Percentiles rank a stretch among this genome's conserved stretches.
These are phyloP conservation scores for Odontesthes bonariensis DNA, from an alignment of 2,113 vertebrate species.

Conservation along the genomic window DNA sequence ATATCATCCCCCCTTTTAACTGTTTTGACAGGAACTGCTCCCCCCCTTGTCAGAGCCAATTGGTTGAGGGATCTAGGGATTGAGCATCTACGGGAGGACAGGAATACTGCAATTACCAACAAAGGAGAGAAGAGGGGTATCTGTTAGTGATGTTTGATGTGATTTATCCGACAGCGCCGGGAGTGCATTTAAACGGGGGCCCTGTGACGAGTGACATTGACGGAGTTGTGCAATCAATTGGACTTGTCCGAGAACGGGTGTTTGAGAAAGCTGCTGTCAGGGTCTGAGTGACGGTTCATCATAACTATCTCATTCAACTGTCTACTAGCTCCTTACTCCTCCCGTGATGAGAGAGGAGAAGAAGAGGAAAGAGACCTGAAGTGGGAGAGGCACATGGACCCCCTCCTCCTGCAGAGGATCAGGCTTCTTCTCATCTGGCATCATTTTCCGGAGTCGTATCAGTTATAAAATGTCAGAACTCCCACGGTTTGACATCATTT, in stretches of 20 bases:
- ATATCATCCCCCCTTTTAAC: slow-evolving; percentile 77
- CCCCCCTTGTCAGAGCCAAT: slow-evolving; percentile 87
- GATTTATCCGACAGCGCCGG: slow-evolving; percentile 88
- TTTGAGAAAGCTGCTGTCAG: slow-evolving; percentile 81
- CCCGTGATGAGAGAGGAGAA: slow-evolving; percentile 27
- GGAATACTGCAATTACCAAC: slow-evolving; percentile 90
- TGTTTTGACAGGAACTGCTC: slow-evolving; percentile 85
- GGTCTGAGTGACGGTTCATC: slow-evolving; percentile 76
- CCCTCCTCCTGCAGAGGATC: slow-evolving; percentile 42
- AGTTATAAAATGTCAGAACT: slow-evolving; percentile 22
- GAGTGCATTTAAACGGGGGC: slow-evolving; percentile 84
- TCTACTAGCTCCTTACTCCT: not conserved
- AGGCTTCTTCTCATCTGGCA: slow-evolving; percentile 27
- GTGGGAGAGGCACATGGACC: slow-evolving; percentile 54
- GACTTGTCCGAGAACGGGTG: slow-evolving; percentile 83
- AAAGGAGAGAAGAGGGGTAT: slow-evolving; percentile 81
- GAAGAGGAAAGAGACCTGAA: slow-evolving; percentile 29
- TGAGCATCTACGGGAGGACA: slow-evolving; percentile 87
- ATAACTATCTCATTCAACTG: slow-evolving; percentile 74
- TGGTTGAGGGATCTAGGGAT: slow-evolving; percentile 79
- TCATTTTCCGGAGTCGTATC: slow-evolving; percentile 30
- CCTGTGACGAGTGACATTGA: slow-evolving; percentile 91
- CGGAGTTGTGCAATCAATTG: slow-evolving; percentile 93
- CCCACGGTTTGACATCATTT: slow-evolving; percentile 22
- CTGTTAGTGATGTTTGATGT: slow-evolving; percentile 89